phyloP scores from a whole-genome alignment of 2,797 vertebrate genomes.

The Enteromius anoplus region DNA sequence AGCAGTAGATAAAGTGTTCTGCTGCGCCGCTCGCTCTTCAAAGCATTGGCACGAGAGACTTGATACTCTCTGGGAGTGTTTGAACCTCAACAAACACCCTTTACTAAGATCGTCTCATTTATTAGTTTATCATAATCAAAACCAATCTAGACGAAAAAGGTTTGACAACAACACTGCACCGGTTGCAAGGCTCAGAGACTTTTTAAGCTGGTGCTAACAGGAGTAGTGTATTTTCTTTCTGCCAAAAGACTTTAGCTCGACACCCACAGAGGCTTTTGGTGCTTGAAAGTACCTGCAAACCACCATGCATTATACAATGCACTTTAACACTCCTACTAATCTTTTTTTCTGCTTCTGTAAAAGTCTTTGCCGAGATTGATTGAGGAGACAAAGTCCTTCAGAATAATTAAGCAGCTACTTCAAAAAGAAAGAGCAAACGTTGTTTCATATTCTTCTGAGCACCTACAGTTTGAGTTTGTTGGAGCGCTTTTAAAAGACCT shows the following conservation, averaged over 20 bases:
- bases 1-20: slow-evolving; percentile 28
- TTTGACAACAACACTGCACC: slow-evolving; percentile 1
- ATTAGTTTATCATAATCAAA: slow-evolving; percentile 2
- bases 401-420: slow-evolving; percentile 37
- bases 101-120: background rate
- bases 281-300: slow-evolving; percentile 27
- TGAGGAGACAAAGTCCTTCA: slow-evolving; percentile 33
- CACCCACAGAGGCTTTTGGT: slow-evolving; percentile 29
- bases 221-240: slow-evolving; percentile 15
- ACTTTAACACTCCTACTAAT: slow-evolving; percentile 21
- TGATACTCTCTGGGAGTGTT: background rate
- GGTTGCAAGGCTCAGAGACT: background rate
- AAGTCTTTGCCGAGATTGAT: slow-evolving; percentile 19
- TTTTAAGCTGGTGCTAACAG: slow-evolving; percentile 1
- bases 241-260: background rate
- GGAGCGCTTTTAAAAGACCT: background rate
- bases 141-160: background rate
- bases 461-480: background rate
- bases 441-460: slow-evolving; percentile 8
- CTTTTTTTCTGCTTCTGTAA: slow-evolving; percentile 33
- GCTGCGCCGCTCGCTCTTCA: background rate
- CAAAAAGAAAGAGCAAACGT: slow-evolving; percentile 30
- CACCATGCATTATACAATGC: slow-evolving; percentile 26
- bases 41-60: slow-evolving; percentile 18
- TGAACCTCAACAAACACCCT: slow-evolving; percentile 5